Percentiles rank a stretch among this genome's conserved stretches.
phyloP scores from a whole-genome alignment of 2,113 vertebrate genomes.

The Engystomops pustulosus region DNA sequence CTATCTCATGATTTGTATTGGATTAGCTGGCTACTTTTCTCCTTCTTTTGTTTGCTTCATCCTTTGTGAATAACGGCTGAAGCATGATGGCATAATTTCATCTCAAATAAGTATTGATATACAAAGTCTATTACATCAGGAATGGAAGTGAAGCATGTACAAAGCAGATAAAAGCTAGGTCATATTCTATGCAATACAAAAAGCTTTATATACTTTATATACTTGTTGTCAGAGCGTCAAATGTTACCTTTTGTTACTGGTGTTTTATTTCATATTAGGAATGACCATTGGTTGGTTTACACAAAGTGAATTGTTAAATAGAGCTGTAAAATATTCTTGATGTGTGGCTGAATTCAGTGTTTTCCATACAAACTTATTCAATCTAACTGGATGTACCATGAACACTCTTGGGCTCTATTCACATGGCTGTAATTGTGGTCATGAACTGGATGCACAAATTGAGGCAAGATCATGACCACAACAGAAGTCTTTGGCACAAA shows the following conservation, averaged over 20 bases:
- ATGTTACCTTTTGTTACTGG: not conserved
- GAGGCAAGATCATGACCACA: too few species aligned
- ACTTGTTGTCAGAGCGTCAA: not conserved
- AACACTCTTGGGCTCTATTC: not conserved
- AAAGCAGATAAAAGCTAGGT: not conserved
- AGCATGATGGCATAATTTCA: slow-evolving; percentile 35
- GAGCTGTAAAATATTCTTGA: not conserved
- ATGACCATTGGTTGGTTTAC: not conserved
- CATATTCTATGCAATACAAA: not conserved
- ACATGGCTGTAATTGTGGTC: too few species aligned
- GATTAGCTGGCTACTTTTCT: slow-evolving; percentile 52
- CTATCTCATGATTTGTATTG: slow-evolving; percentile 51
- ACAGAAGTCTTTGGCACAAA: too few species aligned
- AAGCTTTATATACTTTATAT: not conserved
- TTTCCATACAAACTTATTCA: not conserved
- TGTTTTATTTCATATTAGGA: not conserved
- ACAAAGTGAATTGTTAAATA: not conserved
- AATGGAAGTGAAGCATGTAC: not conserved
- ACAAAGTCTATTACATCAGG: slow-evolving; percentile 22
- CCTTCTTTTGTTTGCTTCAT: slow-evolving; percentile 39
- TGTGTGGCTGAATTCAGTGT: not conserved
- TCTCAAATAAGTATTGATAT: slow-evolving; percentile 43
- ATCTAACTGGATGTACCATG: not conserved
- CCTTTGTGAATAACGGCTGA: slow-evolving; percentile 33
- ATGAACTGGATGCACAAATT: too few species aligned